Conservation (phyloP, 35 echinoderm and acorn worm species). For the Amphiura filiformis region DNA sequence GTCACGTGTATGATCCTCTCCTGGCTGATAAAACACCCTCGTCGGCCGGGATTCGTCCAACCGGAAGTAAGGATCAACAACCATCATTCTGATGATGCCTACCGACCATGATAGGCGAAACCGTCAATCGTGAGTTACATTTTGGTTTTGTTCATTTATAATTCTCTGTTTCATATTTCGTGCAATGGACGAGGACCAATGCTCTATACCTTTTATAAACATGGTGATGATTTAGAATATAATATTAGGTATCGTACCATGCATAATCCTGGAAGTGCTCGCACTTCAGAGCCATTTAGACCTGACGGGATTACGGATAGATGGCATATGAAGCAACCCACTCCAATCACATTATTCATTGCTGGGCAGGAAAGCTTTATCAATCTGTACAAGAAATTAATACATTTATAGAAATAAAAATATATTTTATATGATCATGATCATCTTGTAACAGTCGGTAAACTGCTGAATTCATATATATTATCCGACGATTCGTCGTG, state of each 20-base stretch:
- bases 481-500: no score
- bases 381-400: not conserved
- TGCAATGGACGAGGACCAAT: not conserved
- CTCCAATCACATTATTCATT: constrained; percentile 52
- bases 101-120: not conserved
- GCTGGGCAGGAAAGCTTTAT: constrained; percentile 47
- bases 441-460: no score
- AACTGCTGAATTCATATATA: no score
- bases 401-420: not conserved
- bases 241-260: not conserved
- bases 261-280: not conserved
- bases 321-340: constrained; percentile 46
- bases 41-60: no score
- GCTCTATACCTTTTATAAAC: not conserved
- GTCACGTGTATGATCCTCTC: no score
- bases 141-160: not conserved
- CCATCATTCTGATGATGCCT: not conserved
- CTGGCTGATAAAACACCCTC: no score
- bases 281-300: not conserved
- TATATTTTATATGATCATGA: no score
- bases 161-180: not conserved
- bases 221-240: not conserved
- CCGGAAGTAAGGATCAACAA: no score
- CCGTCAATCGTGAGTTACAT: not conserved
- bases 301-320: constrained; percentile 35